These are phyloP conservation scores for Eriocheir sinensis DNA, from an alignment of 1,140 invertebrate species.

Conservation along the genomic window DNA sequence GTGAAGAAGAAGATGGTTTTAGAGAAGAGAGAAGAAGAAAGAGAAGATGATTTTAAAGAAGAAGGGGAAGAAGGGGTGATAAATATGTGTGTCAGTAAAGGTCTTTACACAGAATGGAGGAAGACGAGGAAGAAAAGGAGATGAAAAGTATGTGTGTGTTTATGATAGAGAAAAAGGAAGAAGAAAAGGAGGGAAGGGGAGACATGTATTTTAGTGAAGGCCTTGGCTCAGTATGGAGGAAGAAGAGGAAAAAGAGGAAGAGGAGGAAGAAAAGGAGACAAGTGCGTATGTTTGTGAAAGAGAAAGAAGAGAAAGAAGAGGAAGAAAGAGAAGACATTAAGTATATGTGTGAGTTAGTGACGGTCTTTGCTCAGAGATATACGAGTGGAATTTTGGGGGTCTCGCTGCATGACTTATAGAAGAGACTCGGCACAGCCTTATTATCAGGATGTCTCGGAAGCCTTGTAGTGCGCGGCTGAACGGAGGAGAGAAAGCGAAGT, in stretches of 20 bases:
- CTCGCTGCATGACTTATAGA: neutral
- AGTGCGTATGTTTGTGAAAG: neutral
- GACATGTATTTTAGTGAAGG: no score
- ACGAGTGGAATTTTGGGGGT: neutral
- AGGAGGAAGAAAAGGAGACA: neutral
- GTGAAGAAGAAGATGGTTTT: no score
- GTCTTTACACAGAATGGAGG: no score
- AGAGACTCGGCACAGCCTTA: constrained; percentile 1
- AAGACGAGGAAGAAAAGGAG: no score
- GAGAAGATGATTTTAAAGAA: no score
- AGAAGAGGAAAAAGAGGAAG: constrained; percentile 40
- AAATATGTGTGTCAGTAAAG: no score
- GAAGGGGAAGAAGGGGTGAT: no score
- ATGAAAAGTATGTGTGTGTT: no score
- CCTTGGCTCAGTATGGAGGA: neutral
- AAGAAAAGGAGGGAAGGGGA: no score
- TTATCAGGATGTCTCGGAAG: neutral
- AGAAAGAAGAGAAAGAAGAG: neutral
- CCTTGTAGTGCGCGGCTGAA: neutral
- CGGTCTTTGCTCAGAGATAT: neutral
- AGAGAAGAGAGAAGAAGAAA: no score
- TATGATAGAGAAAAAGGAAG: no score
- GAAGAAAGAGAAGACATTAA: neutral
- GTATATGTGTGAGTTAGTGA: neutral
- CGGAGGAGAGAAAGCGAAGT: neutral